Evolutionary conservation across 2,888 invertebrate species (phyloP).

Genomic region (Eremobia ochroleuca): DNA sequence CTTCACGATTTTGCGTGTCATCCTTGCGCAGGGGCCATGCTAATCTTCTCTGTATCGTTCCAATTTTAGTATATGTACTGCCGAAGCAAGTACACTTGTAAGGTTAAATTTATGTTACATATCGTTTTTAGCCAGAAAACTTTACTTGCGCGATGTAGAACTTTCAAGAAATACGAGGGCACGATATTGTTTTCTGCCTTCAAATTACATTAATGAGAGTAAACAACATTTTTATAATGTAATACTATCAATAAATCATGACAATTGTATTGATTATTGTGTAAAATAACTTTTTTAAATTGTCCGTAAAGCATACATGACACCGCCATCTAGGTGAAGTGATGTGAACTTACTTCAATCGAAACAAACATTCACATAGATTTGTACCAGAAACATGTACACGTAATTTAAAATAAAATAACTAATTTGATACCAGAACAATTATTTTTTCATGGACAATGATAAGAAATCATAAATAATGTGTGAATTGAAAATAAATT

Average conservation of each 20-base stretch:
- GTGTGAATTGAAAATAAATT: neutral
- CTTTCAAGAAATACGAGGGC: fast-evolving
- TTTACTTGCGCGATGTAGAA: conserved; percentile 14
- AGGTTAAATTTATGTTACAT: fast-evolving
- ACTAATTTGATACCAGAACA: neutral
- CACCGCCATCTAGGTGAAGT: conserved; percentile 25
- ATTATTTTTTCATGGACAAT: neutral
- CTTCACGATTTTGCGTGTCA: conserved; percentile 82
- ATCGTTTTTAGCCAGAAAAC: fast-evolving
- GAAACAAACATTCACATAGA: neutral
- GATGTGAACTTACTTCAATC: neutral
- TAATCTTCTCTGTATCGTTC: conserved; percentile 82
- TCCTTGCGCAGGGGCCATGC: conserved; percentile 83
- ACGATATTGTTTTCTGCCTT: fast-evolving
- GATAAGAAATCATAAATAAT: neutral
- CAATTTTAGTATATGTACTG: conserved; percentile 83
- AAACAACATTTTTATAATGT: fast-evolving
- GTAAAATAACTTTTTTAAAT: neutral
- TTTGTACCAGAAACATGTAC: neutral
- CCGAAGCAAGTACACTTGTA: conserved; percentile 76
- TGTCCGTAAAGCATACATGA: fast-evolving
- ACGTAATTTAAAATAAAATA: neutral
- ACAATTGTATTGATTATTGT: fast-evolving
- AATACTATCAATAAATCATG: fast-evolving
- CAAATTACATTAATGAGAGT: fast-evolving